Evolutionary conservation across 2,113 vertebrate genomes (phyloP).

Genomic region (Prionailurus viverrinus): DNA sequence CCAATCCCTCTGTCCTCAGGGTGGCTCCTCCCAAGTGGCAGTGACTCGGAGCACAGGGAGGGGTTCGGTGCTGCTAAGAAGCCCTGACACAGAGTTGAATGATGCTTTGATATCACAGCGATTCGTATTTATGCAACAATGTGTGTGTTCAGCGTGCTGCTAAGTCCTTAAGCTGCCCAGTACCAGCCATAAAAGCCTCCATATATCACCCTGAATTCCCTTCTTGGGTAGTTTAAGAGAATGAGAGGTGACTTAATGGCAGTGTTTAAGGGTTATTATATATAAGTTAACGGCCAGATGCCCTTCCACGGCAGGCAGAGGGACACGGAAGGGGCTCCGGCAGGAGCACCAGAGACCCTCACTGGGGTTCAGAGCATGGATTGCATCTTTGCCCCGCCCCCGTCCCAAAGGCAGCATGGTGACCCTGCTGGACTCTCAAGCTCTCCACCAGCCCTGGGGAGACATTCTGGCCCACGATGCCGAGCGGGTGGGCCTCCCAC

Average conservation of each 20-base stretch:
- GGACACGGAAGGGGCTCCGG: neutral
- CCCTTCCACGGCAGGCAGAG: neutral
- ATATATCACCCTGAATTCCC: slow-evolving; percentile 75
- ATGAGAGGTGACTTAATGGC: slow-evolving; percentile 80
- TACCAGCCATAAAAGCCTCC: slow-evolving; percentile 69
- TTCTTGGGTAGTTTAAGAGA: slow-evolving; percentile 76
- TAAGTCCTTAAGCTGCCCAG: slow-evolving; percentile 67
- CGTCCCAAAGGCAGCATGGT: neutral
- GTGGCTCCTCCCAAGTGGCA: accelerated
- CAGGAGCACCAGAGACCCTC: neutral
- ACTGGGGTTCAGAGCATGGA: neutral
- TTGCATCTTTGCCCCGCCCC: accelerated
- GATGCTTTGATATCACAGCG: neutral
- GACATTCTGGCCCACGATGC: accelerated
- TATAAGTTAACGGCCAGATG: slow-evolving; percentile 64
- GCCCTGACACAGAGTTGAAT: neutral
- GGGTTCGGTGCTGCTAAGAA: neutral
- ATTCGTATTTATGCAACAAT: slow-evolving; percentile 65
- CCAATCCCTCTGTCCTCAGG: accelerated
- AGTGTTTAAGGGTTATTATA: slow-evolving; percentile 80
- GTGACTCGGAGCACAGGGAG: accelerated
- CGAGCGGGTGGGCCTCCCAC: neutral
- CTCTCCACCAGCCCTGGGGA: neutral
- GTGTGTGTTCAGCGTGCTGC: neutral
- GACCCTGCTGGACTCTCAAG: neutral